Base-by-base conservation (phyloP, 2,888 invertebrate species). In the Meliscaeva auricollis region DNA sequence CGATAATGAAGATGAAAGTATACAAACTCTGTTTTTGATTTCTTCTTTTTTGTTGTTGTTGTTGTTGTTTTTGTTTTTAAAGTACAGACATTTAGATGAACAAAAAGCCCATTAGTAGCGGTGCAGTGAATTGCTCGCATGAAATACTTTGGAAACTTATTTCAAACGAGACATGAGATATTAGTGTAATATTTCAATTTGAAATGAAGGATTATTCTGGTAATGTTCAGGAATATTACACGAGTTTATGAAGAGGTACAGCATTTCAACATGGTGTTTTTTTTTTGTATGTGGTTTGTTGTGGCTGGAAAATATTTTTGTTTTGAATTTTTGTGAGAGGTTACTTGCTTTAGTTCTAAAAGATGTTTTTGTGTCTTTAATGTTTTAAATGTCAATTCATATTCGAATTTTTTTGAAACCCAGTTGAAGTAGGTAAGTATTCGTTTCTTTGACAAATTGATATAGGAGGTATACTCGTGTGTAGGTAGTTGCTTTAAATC, bases 81-180 rank as follows among this genome's bases (percentile, higher is more conserved):
- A 9, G 3, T 35, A 54, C 17, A 38, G 64, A 69, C 41, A 52
- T 81, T 64, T 54, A 20, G 66, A 72, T 72, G 81, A 72, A 66
- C 76, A 70, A 81, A 70, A 70, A 81, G 76, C 70, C 66, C 81
- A 82, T 82, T 76, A 72, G 70, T 72, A 66, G 81, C 66, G 76
- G 75, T 58, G 41, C 26, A 66, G 52, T 72, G 66, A 76, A 58
- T 70, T 75, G 62, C 69, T 75, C 75, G 62, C 69, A 80, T 75
- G 54, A 75, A 75, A 48, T 80, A 69, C 52, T 80, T 74, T 11
- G 46, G 15, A 52, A 74, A 74, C 20, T 54, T 11, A 30, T 54
- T 54, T 54, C 13, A 54, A 32, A 54, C 30, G 54, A 32, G 32
- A 54, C 54, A 50, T 22, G 30, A 54, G 54, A 54, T 30, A 32